Evolutionary conservation across 1,140 invertebrate genomes (phyloP), one percentile per base, ranked within the genome.

Genomic region (Bradynema listronoti): DNA sequence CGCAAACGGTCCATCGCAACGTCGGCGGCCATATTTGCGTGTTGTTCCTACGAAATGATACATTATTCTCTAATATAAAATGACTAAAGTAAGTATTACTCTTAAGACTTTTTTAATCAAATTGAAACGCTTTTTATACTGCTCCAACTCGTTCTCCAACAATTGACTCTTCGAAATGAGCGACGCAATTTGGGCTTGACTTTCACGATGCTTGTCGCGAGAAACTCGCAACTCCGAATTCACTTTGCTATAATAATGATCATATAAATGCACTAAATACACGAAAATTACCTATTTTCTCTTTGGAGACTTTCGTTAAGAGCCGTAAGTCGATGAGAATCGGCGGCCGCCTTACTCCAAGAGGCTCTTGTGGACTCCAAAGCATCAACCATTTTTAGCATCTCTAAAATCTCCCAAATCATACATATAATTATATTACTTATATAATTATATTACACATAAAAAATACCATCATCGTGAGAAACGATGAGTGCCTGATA

Each of bases 91-190:
- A 39, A 11, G 11, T 39, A 3, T 30, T 50, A 24, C 47, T 32
- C 34, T 50, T 3, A 50, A 32, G 4, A 50, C 34, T 4, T 25
- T n/a, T 27, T 50, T 50, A 32, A 50, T 32, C 34, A 32, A 30
- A n/a, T 24, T 32, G n/a, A 50, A 50, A 5, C 47, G 16, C 47
- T 24, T 50, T 32, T 50, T 50, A 27, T 50, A 50, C 27, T 50
- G 47, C 16, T 50, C 47, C 2, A 50, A 30, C n/a, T 50, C 47
- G 3, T 19, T 27, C 5, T 25, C 47, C 27, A 50, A n/a, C 16
- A n/a, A n/a, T 3, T 24, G 4, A 27, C 34, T 50, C n/a, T 25
- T 50, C 5, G 47, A 24, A 19, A 3, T n/a, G 5, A 50, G 27
- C 3, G 47, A n/a, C 4, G 47, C 47, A n/a, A 19, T 50, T 25